These are phyloP conservation scores for Drosophila littoralis DNA, from an alignment of 1,140 invertebrate genomes.

Conservation along the genomic window DNA sequence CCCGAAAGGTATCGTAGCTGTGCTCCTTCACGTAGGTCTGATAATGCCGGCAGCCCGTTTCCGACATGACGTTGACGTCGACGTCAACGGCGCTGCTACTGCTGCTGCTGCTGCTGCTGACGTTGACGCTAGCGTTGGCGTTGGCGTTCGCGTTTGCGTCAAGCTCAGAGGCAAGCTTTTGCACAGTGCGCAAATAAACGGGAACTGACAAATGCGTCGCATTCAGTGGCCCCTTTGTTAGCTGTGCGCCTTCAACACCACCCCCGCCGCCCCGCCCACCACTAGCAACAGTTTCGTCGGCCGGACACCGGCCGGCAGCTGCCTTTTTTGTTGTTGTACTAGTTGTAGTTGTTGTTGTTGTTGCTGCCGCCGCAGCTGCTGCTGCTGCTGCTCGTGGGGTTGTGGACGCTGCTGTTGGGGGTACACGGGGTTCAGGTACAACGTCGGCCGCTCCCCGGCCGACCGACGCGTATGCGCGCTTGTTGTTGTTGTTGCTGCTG, in stretches of 20 bases:
- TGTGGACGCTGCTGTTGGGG: conserved; percentile 17
- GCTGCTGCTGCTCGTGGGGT: conserved; percentile 1
- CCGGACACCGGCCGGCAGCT: conserved; percentile 55
- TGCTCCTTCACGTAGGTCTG: conserved; percentile 84
- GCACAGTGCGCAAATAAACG: conserved; percentile 65
- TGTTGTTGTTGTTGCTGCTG: conserved; percentile 30
- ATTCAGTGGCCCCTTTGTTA: conserved; percentile 68
- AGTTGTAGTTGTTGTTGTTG: conserved; percentile 7
- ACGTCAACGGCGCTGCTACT: conserved; percentile 7
- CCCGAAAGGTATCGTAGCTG: conserved; percentile 86
- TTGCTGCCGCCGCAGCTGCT: conserved; percentile 7
- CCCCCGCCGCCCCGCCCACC: conserved; percentile 45
- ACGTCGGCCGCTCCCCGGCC: conserved; percentile 76
- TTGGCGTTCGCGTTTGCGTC: conserved; percentile 14
- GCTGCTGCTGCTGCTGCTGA: conserved; percentile 15
- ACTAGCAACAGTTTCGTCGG: conserved; percentile 61
- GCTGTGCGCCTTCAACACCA: conserved; percentile 37
- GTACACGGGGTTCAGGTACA: conserved; percentile 43
- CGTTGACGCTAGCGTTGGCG: neutral
- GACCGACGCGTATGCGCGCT: conserved; percentile 43
- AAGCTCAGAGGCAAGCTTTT: conserved; percentile 62
- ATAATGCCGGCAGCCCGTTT: conserved; percentile 83
- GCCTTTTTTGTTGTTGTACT: conserved; percentile 11
- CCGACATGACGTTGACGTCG: conserved; percentile 81
- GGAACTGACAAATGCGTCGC: conserved; percentile 52